Evolutionary conservation across 2,888 invertebrate species (phyloP), one percentile per base, ranked within the genome.

Genomic region (Aquatica leii): DNA sequence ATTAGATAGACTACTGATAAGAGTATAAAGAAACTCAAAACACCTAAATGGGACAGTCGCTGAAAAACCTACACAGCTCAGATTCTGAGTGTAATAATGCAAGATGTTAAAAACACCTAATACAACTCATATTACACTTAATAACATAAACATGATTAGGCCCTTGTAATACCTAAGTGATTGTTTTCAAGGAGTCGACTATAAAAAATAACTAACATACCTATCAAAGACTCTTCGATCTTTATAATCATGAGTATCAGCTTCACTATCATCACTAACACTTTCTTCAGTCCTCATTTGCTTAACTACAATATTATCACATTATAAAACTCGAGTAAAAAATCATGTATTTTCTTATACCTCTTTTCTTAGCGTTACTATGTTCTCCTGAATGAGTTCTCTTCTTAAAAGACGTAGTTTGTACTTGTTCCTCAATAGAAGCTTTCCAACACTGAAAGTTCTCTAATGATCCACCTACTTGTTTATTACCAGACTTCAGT

Each of bases 171-270:
- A n/a, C n/a, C n/a, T n/a, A n/a, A n/a, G n/a, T n/a, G n/a, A n/a
- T n/a, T n/a, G n/a, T n/a, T n/a, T n/a, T n/a, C n/a, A n/a, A n/a
- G n/a, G n/a, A n/a, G n/a, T n/a, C n/a, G n/a, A n/a, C n/a, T n/a
- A n/a, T n/a, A n/a, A n/a, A n/a, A n/a, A n/a, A n/a, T n/a, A n/a
- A n/a, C n/a, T n/a, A n/a, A 70, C 78, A 75, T 73, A 89, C 89
- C 88, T 89, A 71, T 90, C 88, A 79, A 87, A 90, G 50, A 90
- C 89, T 75, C 84, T 81, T 68, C 85, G 86, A 71, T 87, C 86
- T 69, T 86, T 86, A 61, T 87, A 88, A 77, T 87, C 85, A 61
- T 82, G 83, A 1, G 85, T 85, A 58, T 86, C 87, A 61, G 84
- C 83, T 61, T 87, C 86, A 60, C 86, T 86, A 69, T 87, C 88